Evolutionary conservation across 2,113 vertebrate species (phyloP).

Genomic region (Dasyurus viverrinus): DNA sequence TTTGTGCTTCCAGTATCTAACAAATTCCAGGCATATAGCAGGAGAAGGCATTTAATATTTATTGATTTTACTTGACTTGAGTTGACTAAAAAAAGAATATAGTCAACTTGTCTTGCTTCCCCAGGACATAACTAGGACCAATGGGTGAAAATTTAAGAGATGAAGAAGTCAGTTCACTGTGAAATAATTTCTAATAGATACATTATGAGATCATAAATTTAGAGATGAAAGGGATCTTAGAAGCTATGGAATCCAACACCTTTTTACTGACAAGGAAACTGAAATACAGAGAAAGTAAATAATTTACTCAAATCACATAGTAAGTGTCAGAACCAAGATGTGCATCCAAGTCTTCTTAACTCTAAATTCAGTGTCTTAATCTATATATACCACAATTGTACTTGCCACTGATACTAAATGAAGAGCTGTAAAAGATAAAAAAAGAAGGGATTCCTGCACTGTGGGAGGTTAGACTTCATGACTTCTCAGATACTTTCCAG

Average conservation of each 20-base stretch:
- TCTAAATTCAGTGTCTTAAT: neutral
- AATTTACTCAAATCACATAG: neutral
- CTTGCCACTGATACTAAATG: neutral
- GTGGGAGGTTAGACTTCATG: neutral
- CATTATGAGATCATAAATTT: neutral
- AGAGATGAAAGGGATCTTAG: neutral
- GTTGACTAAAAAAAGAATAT: neutral
- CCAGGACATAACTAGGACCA: neutral
- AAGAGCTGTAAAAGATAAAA: neutral
- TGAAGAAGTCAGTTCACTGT: neutral
- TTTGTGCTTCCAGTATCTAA: neutral
- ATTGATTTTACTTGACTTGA: neutral
- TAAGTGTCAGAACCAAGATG: neutral
- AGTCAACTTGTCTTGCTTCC: neutral
- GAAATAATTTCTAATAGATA: neutral
- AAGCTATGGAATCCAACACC: neutral
- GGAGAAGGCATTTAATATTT: neutral
- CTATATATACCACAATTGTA: neutral
- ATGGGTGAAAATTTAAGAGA: neutral
- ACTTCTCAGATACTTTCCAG: neutral
- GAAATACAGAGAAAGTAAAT: neutral
- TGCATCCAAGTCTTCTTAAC: neutral
- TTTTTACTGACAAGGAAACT: neutral
- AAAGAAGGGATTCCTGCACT: neutral
- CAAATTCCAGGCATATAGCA: neutral